phyloP scores from a whole-genome alignment of 1,140 invertebrate species.

The Goniozus legneri region DNA sequence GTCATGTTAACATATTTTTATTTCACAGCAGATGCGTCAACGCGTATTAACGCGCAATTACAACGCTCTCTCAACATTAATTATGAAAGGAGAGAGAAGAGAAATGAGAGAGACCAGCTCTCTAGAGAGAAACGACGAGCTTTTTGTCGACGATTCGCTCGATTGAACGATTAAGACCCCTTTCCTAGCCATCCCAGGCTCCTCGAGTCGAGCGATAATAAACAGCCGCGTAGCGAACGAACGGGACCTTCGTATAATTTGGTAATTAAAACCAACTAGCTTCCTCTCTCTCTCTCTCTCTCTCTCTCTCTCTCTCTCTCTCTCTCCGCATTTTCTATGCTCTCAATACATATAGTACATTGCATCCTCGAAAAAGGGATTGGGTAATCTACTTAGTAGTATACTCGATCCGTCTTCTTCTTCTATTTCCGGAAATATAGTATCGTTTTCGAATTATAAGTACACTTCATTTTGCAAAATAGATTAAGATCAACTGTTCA shows the following conservation, averaged over 20 bases:
- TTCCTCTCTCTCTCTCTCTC: conserved; percentile 10
- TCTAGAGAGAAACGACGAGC: conserved; percentile 26
- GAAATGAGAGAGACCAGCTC: conserved; percentile 10
- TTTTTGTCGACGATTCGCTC: conserved; percentile 38
- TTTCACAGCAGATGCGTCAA: conserved; percentile 34
- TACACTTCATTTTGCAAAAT: no score
- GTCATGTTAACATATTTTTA: no score
- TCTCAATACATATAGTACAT: no score
- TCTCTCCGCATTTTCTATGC: no score
- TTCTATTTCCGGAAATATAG: no score
- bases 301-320: conserved; percentile 7
- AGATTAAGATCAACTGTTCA: no score
- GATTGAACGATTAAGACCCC: conserved; percentile 48
- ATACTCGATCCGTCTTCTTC: no score
- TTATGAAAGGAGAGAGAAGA: no score
- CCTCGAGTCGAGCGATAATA: conserved; percentile 17
- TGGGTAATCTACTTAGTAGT: no score
- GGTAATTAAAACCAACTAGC: conserved; percentile 42
- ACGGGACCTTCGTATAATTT: conserved; percentile 35
- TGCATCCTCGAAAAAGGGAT: no score
- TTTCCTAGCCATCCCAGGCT: no score
- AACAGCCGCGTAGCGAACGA: conserved; percentile 20
- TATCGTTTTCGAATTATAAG: no score
- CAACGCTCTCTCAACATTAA: conserved; percentile 35
- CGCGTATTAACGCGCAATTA: conserved; percentile 46